These are phyloP conservation scores for Sphaerodactylus townsendi DNA, from an alignment of 2,113 vertebrate genomes.

Conservation along the genomic window DNA sequence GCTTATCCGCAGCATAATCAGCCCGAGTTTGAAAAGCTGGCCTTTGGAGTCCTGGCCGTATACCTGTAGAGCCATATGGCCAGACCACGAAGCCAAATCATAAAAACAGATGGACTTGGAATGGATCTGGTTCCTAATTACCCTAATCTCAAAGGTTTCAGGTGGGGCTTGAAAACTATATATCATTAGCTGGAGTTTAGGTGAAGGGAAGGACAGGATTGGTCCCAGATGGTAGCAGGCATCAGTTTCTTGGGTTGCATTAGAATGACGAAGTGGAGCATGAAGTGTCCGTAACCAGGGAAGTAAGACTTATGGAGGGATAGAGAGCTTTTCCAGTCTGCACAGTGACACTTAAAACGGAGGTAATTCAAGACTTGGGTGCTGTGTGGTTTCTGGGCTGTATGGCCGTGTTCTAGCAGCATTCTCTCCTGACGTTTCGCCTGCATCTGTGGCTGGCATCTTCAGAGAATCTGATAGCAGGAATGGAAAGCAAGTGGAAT, in stretches of 20 bases:
- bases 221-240: conserved; percentile 55
- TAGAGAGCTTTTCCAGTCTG: neutral
- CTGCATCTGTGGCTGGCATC: too few species aligned
- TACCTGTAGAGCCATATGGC: conserved; percentile 64
- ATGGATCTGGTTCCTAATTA: conserved; percentile 53
- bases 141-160: conserved; percentile 18
- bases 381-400: too few species aligned
- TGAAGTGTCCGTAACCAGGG: neutral
- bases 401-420: too few species aligned
- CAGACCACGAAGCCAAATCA: conserved; percentile 46
- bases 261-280: neutral
- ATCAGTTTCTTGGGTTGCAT: conserved; percentile 11
- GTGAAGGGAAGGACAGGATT: conserved; percentile 35
- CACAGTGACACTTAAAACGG: neutral
- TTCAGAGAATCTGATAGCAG: too few species aligned
- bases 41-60: conserved; percentile 34
- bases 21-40: conserved; percentile 38
- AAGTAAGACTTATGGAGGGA: accelerated
- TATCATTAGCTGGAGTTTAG: neutral
- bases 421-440: too few species aligned
- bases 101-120: conserved; percentile 56
- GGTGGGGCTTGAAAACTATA: conserved; percentile 2
- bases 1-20: conserved; percentile 1
- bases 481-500: too few species aligned
- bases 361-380: neutral